Conservation (phyloP, 35 echinoderm and acorn worm genomes). For the Amphiura filiformis region DNA sequence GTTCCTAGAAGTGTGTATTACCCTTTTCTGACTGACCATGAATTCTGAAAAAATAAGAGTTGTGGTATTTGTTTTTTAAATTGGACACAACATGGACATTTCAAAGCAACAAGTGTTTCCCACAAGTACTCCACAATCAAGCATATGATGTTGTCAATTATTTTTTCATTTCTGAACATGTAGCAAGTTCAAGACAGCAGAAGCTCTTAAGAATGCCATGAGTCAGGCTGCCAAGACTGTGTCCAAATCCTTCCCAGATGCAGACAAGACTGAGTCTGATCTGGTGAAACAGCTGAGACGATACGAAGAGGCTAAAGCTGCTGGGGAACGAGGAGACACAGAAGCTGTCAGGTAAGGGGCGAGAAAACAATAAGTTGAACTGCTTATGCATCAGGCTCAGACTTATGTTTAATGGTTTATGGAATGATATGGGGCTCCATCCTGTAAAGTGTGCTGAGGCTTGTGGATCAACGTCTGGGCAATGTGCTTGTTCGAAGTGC, state of each 20-base stretch:
- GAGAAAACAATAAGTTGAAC: too few species aligned
- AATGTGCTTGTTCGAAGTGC: too few species aligned
- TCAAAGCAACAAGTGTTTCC: background rate
- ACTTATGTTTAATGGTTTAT: too few species aligned
- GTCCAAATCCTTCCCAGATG: constrained; percentile 67
- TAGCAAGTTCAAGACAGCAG: background rate
- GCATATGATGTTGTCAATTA: background rate
- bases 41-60: background rate
- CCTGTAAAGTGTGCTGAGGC: too few species aligned
- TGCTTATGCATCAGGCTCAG: too few species aligned
- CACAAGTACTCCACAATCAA: background rate
- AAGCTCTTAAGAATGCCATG: constrained; percentile 28
- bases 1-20: background rate
- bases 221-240: constrained; percentile 64
- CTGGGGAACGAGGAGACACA: constrained; percentile 50
- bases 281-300: constrained; percentile 65
- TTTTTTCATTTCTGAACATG: background rate
- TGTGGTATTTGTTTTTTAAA: background rate
- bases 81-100: background rate
- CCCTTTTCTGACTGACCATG: background rate
- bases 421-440: too few species aligned
- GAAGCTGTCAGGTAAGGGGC: constrained; percentile 47
- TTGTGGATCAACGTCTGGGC: too few species aligned
- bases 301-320: constrained; percentile 69
- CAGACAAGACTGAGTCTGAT: constrained; percentile 64